Evolutionary conservation across 2,113 vertebrate genomes (phyloP).

Genomic region (Tachysurus fulvidraco): DNA sequence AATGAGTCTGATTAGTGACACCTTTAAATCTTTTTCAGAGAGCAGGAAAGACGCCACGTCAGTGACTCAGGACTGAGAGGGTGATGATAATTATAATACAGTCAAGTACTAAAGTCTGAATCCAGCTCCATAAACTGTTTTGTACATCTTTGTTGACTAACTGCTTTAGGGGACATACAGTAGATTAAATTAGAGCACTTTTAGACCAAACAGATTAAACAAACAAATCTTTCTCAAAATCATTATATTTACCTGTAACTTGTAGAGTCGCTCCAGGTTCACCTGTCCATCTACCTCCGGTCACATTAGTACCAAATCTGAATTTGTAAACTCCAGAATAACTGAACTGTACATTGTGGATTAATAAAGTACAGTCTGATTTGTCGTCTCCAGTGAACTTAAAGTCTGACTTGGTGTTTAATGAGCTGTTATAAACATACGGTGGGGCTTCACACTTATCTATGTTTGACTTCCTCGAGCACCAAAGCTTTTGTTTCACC

Average conservation of each 20-base stretch:
- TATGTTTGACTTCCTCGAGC: not conserved
- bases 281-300: not conserved
- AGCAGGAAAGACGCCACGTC: constrained; percentile 11
- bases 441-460: rapidly evolving
- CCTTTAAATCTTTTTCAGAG: constrained; percentile 17
- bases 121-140: no score
- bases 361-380: constrained; percentile 48
- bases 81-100: no score
- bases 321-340: constrained; percentile 41
- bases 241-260: constrained; percentile 45
- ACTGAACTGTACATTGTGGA: constrained; percentile 35
- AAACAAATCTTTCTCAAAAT: no score
- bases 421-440: constrained; percentile 33
- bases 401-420: not conserved
- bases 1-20: constrained; percentile 8
- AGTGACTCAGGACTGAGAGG: not conserved
- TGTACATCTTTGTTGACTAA: no score
- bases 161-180: no score
- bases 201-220: no score
- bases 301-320: not conserved
- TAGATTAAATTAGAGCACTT: no score
- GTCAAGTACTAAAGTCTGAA: no score
- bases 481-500: constrained; percentile 29
- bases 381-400: constrained; percentile 16
- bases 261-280: not conserved